Evolutionary conservation across 2,797 vertebrate species (phyloP), one percentile per base, ranked within the genome.

Genomic region (Podarcis siculus): DNA sequence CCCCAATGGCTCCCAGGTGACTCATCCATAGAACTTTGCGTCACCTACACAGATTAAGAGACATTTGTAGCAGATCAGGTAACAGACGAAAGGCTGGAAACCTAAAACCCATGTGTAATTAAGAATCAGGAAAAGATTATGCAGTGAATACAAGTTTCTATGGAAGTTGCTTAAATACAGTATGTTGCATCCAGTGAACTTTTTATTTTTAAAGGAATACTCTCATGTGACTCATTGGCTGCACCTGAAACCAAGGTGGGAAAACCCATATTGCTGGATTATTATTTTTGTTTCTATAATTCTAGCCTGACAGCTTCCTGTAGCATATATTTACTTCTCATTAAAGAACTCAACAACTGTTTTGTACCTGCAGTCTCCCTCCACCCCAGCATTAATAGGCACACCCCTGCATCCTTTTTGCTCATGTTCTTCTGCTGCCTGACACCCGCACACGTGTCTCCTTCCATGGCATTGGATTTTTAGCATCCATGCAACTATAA

Each of bases 41-140:
- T 95, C 93, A 94, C 86, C 85, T 90, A 71, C 83, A 86, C 79
- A 94, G 90, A 89, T 93, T 87, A 75, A 10, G 21, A 95, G 85
- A 93, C 91, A 86, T 89, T 87, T 93, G 69, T 94, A 92, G 81
- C 94, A 93, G 92, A 92, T 94, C 91, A 93, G 92, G 92, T 69
- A 32, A 79, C 12, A 45, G 21, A 32, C 8, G 9, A 42, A 12
- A 32, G 5, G 4, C 30, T 85, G 78, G 42, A 39, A 85, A 80
- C 78, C n/a, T 49, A 83, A 89, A 75, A 49, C 25, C n/a, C 39
- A 8, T 37, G 69, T 75, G 58, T 30, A 37, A 66, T 75, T 89
- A 49, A 64, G 72, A 84, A 49, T 32, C 23, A 88, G 67, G 45
- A 79, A 78, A 64, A 61, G 32, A 84, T 42, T 39, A 80, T 39